Percentiles rank a stretch among this genome's conserved stretches.
Evolutionary conservation across 2,797 vertebrate species (phyloP).

Genomic region (Peromyscus nudipes): DNA sequence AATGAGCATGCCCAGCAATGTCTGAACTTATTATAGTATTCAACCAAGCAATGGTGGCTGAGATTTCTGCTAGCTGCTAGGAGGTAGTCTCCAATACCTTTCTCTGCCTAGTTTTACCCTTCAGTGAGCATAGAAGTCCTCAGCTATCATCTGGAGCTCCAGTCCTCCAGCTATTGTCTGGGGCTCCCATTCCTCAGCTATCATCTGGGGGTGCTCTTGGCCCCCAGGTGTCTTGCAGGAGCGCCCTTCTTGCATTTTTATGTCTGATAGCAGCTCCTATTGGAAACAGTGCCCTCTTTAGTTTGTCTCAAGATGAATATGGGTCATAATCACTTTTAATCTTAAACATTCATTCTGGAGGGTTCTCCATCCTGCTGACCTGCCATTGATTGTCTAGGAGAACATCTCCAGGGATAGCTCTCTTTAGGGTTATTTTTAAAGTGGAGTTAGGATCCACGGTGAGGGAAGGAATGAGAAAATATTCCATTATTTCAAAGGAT

Average conservation of each 20-base stretch:
- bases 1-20: background rate
- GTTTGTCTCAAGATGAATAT: background rate
- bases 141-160: background rate
- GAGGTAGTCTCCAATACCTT: background rate
- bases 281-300: background rate
- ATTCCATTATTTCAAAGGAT: background rate
- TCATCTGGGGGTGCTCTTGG: background rate
- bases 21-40: background rate
- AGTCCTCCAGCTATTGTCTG: background rate
- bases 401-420: background rate
- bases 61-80: background rate
- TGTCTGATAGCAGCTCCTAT: background rate
- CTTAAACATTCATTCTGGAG: background rate
- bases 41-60: background rate
- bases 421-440: conserved; percentile 18
- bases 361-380: background rate
- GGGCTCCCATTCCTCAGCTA: background rate
- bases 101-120: background rate
- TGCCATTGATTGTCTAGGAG: background rate
- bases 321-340: background rate
- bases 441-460: background rate
- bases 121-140: background rate
- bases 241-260: background rate
- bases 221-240: background rate
- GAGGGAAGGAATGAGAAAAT: background rate